A percentile compares a stretch with the other conserved stretches of the same genome.
Conservation (phyloP, 2,797 vertebrate species). For the Arctocebus calabarensis region DNA sequence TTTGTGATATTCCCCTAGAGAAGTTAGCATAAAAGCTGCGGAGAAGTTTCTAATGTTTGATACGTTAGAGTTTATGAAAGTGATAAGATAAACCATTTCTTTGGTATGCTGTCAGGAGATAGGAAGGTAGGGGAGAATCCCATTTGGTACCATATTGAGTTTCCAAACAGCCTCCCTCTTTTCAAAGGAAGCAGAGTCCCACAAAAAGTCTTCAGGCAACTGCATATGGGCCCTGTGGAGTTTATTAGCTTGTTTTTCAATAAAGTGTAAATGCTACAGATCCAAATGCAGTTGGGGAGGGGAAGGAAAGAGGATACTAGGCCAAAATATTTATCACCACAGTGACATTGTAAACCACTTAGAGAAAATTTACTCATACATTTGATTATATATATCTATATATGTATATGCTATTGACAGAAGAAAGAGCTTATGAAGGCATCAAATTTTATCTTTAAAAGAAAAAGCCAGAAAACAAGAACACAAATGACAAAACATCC, state of each 20-base stretch:
- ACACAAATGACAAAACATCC: conserved; percentile 88
- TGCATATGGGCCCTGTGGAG: conserved; percentile 76
- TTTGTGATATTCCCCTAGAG: conserved; percentile 41
- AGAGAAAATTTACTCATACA: conserved; percentile 77
- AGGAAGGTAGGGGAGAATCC: conserved; percentile 45
- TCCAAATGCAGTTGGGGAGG: conserved; percentile 75
- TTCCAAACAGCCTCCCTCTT: conserved; percentile 65
- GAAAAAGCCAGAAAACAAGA: conserved; percentile 86
- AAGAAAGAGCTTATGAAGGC: conserved; percentile 85
- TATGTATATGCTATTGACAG: conserved; percentile 63
- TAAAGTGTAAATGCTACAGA: conserved; percentile 75
- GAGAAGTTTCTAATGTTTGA: conserved; percentile 48
- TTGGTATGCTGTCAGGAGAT: not conserved
- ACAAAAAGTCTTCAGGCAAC: conserved; percentile 80
- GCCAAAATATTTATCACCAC: conserved; percentile 83
- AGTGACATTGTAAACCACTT: conserved; percentile 76
- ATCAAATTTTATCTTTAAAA: conserved; percentile 85
- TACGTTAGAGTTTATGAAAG: conserved; percentile 38
- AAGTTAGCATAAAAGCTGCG: conserved; percentile 46
- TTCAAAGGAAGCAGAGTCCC: conserved; percentile 52
- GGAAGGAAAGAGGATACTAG: conserved; percentile 49
- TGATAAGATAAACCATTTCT: conserved; percentile 41
- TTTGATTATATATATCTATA: conserved; percentile 65
- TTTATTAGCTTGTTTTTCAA: conserved; percentile 81
- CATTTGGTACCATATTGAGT: conserved; percentile 64